A percentile compares a stretch with the other conserved stretches of the same genome.
Conservation (phyloP, 2,113 vertebrate genomes). For the Xenotilapia caudafasciata region DNA sequence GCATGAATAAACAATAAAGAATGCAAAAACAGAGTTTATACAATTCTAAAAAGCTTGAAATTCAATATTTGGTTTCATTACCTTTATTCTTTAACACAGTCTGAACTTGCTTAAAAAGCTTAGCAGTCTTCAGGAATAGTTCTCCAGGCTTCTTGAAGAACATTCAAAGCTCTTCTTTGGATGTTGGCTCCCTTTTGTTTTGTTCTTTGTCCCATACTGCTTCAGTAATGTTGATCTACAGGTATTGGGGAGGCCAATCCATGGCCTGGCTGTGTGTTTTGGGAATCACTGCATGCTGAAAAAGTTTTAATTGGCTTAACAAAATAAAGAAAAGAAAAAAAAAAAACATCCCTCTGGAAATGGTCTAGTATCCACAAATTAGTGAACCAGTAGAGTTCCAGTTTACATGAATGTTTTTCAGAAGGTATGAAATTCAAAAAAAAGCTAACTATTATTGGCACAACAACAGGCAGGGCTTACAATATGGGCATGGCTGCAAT, state of each 20-base stretch:
- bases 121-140: background rate
- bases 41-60: background rate
- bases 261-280: background rate
- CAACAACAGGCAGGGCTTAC: background rate
- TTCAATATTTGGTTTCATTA: background rate
- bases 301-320: background rate
- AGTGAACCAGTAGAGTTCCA: background rate
- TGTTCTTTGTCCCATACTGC: background rate
- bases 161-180: background rate
- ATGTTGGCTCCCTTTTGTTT: background rate
- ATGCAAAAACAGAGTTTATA: background rate
- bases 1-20: background rate
- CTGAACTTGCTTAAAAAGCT: background rate
- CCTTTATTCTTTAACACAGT: background rate
- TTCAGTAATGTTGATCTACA: background rate
- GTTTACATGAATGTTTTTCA: background rate
- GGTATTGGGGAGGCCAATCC: background rate
- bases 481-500: background rate
- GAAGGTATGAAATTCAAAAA: background rate
- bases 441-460: background rate
- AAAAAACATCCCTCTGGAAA: background rate
- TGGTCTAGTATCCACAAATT: background rate
- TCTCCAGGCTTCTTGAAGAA: background rate
- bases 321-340: background rate
- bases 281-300: background rate